Evolutionary conservation across 2,888 invertebrate species (phyloP), one percentile per base, ranked within the genome.

Genomic region (Autographa gamma): DNA sequence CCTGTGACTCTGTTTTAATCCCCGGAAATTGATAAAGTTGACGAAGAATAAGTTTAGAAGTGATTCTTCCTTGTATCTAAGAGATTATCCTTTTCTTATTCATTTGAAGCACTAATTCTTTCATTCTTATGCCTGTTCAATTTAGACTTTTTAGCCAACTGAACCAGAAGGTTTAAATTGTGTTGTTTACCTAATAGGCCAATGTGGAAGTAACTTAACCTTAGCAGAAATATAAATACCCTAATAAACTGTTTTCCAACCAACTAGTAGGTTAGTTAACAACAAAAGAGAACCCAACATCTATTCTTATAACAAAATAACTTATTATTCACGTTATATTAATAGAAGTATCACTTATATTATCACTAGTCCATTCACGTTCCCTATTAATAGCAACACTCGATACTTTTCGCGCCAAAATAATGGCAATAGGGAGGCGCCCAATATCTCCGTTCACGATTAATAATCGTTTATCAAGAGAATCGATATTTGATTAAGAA

Each of bases 401-500:
- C 6, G 16, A 48, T n/a, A 48, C 41, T 34, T 16, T 61, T 32
- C 5, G 11, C 38, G 9, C 8, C 5, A 25, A 56, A 66, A 32
- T 48, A 18, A 41, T 52, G 52, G 32, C 32, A 19, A 38, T 9
- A 41, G 43, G 14, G 32, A 54, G 3, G 38, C 7, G 18, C 11
- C 16, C 8, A 16, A 25, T 43, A 61, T 14, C 16, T 48, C 16
- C 43, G 32, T 61, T 14, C 43, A 8, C n/a, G 62, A 48, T 48
- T 62, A 16, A 48, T n/a, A 48, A 6, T 48, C n/a, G 25, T 62
- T 48, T n/a, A 38, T 19, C 13, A 52, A 38, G 6, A 48, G 6
- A 52, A 54, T 34, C 14, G 25, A 19, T 72, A 52, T 48, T 19
- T 19, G 56, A 56, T 25, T 25, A 25, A 25, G 25, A 25, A 56